Base-by-base conservation (phyloP, 2,113 vertebrate species). In the Petroica traversi region DNA sequence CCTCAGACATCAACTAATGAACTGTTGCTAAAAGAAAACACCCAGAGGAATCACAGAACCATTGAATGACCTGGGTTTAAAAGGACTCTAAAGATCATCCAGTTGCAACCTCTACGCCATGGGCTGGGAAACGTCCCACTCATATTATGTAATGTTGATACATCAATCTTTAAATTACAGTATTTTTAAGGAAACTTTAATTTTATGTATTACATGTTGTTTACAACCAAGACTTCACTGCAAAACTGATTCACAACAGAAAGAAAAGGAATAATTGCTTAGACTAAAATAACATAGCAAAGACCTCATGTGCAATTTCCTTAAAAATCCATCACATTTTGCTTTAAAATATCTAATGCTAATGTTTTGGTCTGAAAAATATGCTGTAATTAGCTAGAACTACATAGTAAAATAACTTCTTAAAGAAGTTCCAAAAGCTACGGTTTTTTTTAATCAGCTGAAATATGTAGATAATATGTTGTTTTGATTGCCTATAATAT, bases 391-490 rank as follows among this genome's bases (percentile, higher is more conserved):
- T 95, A 94, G 81, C 80, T 81, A 57, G 73, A 48, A 83, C 73
- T 95, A 85, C 72, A 83, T 23, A 93, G 79, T 52, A 83, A 91
- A 96, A 96, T 89, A 28, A 58, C 95, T 95, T 89, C 95, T 94
- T 55, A 83, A 87, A 68, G 80, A 63, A 92, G 54, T 93, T 95
- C 49, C 33, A 94, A 98, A 89, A 96, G 54, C 59, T 83, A 87
- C 36, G 31, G 31, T 95, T 96, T 96, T 96, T 97, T 96, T 93
- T 75, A 97, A 98, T 97, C 95, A 98, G 90, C 85, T 97, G 97
- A 98, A 98, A 96, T 97, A 98, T 97, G 96, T 97, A 97, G 97
- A 97, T 97, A 98, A 97, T 97, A 96, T 7, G 81, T 97, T 98
- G 96, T 90, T 97, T 98, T 98, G 97, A 98, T 98, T 98, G 93